These are phyloP conservation scores for Rhizomys pruinosus DNA, from an alignment of 2,113 vertebrate species.

Conservation along the genomic window DNA sequence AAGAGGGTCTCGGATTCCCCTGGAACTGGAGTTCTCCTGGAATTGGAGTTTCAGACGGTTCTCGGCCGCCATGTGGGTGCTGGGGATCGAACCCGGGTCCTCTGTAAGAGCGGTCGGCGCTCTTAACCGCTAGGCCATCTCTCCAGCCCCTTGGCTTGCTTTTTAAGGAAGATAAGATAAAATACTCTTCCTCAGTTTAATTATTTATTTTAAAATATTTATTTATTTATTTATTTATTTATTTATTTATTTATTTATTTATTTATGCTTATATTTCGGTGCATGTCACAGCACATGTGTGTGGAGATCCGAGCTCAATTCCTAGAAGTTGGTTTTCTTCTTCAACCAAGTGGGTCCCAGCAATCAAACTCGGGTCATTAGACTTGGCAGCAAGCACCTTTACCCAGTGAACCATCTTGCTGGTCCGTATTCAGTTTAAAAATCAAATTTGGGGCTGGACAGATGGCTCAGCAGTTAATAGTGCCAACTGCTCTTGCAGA, in stretches of 20 bases:
- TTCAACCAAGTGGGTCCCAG: not conserved
- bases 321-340: not conserved
- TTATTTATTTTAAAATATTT: not conserved
- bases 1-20: too few relatives aligned
- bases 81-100: too few relatives aligned
- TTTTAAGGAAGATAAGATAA: constrained; percentile 1
- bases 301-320: not conserved
- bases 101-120: too few relatives aligned
- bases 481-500: too few relatives aligned
- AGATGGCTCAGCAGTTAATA: too few relatives aligned
- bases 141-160: too few relatives aligned
- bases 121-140: too few relatives aligned
- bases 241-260: not conserved
- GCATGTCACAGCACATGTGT: too few relatives aligned
- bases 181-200: not conserved
- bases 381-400: not conserved
- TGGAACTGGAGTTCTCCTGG: too few relatives aligned
- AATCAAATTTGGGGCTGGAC: too few relatives aligned
- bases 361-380: not conserved
- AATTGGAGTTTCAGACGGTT: too few relatives aligned
- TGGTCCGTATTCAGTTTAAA: not conserved
- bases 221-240: not conserved
- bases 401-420: not conserved
- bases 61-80: too few relatives aligned
- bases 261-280: not conserved